Evolutionary conservation across 2,797 vertebrate species (phyloP), one percentile per base, ranked within the genome.

Genomic region (Muraenolepis orangiensis): DNA sequence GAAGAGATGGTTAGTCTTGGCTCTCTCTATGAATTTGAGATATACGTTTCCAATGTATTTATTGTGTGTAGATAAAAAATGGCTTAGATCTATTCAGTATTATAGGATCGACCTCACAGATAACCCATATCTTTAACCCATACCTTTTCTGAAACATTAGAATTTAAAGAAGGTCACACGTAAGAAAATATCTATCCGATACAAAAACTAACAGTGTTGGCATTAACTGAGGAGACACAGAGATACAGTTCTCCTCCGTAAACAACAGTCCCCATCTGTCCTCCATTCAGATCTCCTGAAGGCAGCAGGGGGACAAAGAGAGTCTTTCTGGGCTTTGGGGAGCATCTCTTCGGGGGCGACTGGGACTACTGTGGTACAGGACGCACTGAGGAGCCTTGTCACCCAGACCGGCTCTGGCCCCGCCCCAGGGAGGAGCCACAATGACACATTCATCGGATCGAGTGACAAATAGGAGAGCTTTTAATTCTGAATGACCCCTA

Each of bases 301-400:
- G 72, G 8, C 46, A 13, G 32, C 6, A n/a, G 20, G 20, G 1
- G 61, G 46, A 64, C 57, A 64, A 77, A 73, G 40, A 32, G 31
- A 14, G 26, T 30, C 34, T 68, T 77, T 73, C 70, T 70, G 42
- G 16, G 16, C 14, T 57, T 23, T 57, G 10, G 74, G 73, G 26
- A 29, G 40, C 6, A 34, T 1, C 23, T 16, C 34, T 36, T 16
- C 26, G 51, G 40, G 23, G 38, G 51, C 18, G 23, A 69, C 28
- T 29, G 71, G 32, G 18, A 32, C 28, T 30, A 38, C 69, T 70
- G 26, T 70, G 69, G 69, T 26, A 23, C n/a, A 70, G 3, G 23
- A 42, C n/a, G 29, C 18, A 64, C 71, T 61, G 71, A n/a, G 46
- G 29, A 23, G 71, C 46, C 46, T 32, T 72, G 46, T 61, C 10